Percentiles rank a stretch among this genome's conserved stretches.
These are phyloP conservation scores for Mus pahari DNA, from an alignment of 2,113 vertebrate genomes.

Conservation along the genomic window DNA sequence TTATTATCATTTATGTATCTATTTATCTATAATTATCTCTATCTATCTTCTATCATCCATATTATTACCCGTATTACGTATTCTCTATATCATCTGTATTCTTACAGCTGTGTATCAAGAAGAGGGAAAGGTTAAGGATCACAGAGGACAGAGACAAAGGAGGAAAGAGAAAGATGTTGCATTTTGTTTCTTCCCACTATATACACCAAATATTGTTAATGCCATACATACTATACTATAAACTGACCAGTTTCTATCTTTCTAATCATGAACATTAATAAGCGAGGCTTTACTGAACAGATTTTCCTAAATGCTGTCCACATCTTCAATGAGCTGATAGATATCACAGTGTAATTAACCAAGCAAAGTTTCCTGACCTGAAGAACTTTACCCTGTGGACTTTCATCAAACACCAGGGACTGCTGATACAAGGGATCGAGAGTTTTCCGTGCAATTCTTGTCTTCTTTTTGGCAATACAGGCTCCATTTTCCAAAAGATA, in stretches of 20 bases:
- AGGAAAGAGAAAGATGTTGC: neutral
- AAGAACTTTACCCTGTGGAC: conserved; percentile 98
- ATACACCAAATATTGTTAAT: neutral
- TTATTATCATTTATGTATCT: neutral
- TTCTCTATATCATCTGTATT: neutral
- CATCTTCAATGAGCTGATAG: neutral
- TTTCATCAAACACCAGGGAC: conserved; percentile 96
- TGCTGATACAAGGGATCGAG: conserved; percentile 99
- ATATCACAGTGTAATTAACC: neutral
- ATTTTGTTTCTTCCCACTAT: neutral
- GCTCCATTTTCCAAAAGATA: conserved; percentile 98
- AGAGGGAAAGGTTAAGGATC: neutral
- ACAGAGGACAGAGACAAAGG: neutral
- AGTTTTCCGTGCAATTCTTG: conserved; percentile 98
- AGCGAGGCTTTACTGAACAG: neutral
- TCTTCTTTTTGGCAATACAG: conserved; percentile 99
- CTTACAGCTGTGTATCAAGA: neutral
- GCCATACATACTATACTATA: neutral
- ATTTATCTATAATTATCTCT: neutral
- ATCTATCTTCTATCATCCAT: neutral
- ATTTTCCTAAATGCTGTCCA: neutral
- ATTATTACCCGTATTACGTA: neutral
- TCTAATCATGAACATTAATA: neutral
- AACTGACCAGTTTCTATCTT: neutral
- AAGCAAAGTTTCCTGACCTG: conserved; percentile 90